Percentiles rank a stretch among this genome's conserved stretches.
These are phyloP conservation scores for Connochaetes taurinus DNA, from an alignment of 2,113 vertebrate genomes.

Conservation along the genomic window DNA sequence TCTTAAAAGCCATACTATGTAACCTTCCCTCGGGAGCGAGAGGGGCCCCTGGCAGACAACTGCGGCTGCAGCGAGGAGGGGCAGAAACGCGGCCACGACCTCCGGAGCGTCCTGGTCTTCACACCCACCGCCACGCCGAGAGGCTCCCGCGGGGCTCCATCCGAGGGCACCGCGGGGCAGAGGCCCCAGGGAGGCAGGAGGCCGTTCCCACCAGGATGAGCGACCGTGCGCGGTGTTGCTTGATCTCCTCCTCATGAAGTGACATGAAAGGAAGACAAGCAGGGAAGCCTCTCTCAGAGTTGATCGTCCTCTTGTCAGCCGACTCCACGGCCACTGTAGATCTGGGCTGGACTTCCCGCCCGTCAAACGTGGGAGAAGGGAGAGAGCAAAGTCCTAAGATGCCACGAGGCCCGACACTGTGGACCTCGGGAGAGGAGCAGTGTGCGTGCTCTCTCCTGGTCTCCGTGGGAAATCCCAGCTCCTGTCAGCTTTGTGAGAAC, in stretches of 20 bases:
- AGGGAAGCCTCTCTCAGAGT: background rate
- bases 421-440: background rate
- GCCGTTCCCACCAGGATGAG: background rate
- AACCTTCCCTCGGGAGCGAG: background rate
- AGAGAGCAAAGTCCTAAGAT: fast-evolving
- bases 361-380: background rate
- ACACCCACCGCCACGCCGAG: background rate
- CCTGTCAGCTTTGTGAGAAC: background rate
- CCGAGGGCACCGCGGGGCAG: background rate
- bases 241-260: background rate
- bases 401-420: background rate
- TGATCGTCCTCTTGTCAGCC: background rate
- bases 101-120: background rate
- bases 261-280: background rate
- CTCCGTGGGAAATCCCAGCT: background rate
- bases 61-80: background rate
- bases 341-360: background rate
- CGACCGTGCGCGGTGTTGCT: background rate
- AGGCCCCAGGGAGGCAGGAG: background rate
- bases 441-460: fast-evolving
- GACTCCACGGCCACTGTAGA: background rate
- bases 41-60: background rate
- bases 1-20: background rate
- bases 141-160: background rate
- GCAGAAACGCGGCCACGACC: fast-evolving